Evolutionary conservation across 2,113 vertebrate species (phyloP), one percentile per base, ranked within the genome.

Genomic region (Phalacrocorax carbo): DNA sequence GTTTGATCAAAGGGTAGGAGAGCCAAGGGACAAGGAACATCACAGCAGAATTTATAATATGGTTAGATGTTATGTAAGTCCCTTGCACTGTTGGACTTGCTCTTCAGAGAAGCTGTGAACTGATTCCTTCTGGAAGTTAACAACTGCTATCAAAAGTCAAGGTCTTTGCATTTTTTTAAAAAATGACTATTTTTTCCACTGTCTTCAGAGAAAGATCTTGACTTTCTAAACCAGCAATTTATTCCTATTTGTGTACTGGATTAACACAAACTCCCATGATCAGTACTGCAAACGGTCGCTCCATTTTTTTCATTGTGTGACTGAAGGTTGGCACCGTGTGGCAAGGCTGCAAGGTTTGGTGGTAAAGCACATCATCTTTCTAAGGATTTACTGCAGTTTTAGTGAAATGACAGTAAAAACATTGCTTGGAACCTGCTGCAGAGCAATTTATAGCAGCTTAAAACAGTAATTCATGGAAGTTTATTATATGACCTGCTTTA

Each of bases 391-490:
- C 46, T 73, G 42, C 64, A 48, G 15, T 73, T 94, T 89, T 71
- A 82, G 54, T 72, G 68, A 70, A 82, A 71, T 21, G 52, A 68
- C 15, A 83, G 51, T 83, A 86, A 88, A 94, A 85, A 27, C 38
- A 12, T 66, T 68, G 90, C 72, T 94, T 80, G 60, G 62, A 92
- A 83, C 55, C 55, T 84, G 82, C 40, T 0, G 0, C 26, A 60
- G 64, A 92, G 76, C 80, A 93, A 96, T 93, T 96, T 94, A 92
- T 68, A 90, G 65, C 79, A 75, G 48, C 64, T 88, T 94, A 61
- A n/a, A 79, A 60, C n/a, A 38, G 76, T 78, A 96, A 94, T 64
- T 93, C 64, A 75, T 81, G 80, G 48, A 79, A 64, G 38, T 92
- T 96, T 83, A 86, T 95, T 90, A 29, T 68, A 71, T 86, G 90